Percentiles rank a stretch among this genome's conserved stretches.
Conservation (phyloP, 2,113 vertebrate genomes). For the Melanostigma gelatinosum region DNA sequence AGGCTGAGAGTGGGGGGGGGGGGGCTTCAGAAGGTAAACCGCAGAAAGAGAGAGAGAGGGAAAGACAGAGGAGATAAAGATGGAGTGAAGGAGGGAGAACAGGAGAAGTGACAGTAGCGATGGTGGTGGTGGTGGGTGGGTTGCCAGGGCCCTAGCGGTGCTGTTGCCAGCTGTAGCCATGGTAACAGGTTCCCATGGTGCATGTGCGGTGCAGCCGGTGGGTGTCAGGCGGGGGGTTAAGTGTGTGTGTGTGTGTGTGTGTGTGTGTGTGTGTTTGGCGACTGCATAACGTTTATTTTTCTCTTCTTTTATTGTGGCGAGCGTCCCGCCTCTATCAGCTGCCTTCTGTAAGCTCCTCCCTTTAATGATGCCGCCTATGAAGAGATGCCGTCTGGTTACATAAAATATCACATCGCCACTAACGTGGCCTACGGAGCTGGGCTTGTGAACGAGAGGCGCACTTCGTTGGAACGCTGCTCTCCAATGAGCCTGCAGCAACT, state of each 20-base stretch:
- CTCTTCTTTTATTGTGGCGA: constrained; percentile 31
- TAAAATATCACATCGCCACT: constrained; percentile 40
- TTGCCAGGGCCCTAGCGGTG: constrained; percentile 67
- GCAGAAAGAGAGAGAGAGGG: constrained; percentile 13
- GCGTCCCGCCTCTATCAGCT: constrained; percentile 66
- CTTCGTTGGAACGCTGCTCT: constrained; percentile 22
- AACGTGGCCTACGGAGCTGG: not conserved
- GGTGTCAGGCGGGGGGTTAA: constrained; percentile 47
- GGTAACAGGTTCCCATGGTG: constrained; percentile 79
- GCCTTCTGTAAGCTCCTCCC: constrained; percentile 45
- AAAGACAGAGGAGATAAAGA: constrained; percentile 24
- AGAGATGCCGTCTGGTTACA: constrained; percentile 43
- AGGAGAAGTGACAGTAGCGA: constrained; percentile 24
- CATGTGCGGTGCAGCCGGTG: constrained; percentile 61
- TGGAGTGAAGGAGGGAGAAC: constrained; percentile 33
- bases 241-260: constrained; percentile 17
- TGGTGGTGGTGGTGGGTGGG: constrained; percentile 55
- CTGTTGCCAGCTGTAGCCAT: constrained; percentile 80
- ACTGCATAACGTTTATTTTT: constrained; percentile 10
- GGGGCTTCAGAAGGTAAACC: constrained; percentile 21
- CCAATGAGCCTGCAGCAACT: constrained; percentile 42
- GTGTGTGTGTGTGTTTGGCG: not conserved
- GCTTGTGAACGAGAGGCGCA: constrained; percentile 12
- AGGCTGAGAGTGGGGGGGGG: not conserved
- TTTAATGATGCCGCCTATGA: constrained; percentile 33